These are phyloP conservation scores for Melanotaenia boesemani DNA, from an alignment of 2,797 vertebrate genomes.

Conservation along the genomic window DNA sequence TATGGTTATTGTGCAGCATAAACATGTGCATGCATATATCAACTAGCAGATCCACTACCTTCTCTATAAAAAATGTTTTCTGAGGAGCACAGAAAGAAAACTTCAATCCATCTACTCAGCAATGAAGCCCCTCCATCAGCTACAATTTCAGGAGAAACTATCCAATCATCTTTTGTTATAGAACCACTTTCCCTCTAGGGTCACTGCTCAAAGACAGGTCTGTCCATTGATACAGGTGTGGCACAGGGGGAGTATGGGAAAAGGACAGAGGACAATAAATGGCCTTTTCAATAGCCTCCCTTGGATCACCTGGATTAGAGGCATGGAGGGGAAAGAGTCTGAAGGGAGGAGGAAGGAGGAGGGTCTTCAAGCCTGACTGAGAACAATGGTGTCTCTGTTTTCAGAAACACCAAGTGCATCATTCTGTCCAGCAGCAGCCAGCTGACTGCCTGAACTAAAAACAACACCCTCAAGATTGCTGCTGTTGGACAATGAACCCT, in stretches of 20 bases:
- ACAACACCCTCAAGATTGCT: conserved; percentile 37
- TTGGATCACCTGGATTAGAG: conserved; percentile 68
- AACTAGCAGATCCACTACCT: conserved; percentile 28
- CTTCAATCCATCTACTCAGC: conserved; percentile 22
- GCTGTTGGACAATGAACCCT: conserved; percentile 4
- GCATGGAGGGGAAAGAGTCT: conserved; percentile 11
- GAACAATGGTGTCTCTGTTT: conserved; percentile 77
- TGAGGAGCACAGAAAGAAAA: conserved; percentile 5
- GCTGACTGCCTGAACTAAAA: conserved; percentile 45
- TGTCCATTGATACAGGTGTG: conserved; percentile 77
- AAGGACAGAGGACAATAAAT: conserved; percentile 58
- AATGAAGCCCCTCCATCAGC: conserved; percentile 51
- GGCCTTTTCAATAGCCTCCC: conserved; percentile 62
- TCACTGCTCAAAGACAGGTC: conserved; percentile 63
- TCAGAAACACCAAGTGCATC: conserved; percentile 54
- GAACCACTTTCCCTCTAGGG: conserved; percentile 62
- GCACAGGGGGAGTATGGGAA: conserved; percentile 20
- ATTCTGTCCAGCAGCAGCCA: conserved; percentile 55
- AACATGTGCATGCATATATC: conserved; percentile 24
- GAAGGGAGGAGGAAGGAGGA: conserved; percentile 32
- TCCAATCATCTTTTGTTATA: conserved; percentile 74
- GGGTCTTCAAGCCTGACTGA: conserved; percentile 45
- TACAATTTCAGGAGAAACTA: conserved; percentile 59
- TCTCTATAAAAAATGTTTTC: conserved; percentile 21
- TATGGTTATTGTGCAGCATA: conserved; percentile 17